Conservation (phyloP, 2,888 invertebrate species). For the Chymomyza procnemis region DNA sequence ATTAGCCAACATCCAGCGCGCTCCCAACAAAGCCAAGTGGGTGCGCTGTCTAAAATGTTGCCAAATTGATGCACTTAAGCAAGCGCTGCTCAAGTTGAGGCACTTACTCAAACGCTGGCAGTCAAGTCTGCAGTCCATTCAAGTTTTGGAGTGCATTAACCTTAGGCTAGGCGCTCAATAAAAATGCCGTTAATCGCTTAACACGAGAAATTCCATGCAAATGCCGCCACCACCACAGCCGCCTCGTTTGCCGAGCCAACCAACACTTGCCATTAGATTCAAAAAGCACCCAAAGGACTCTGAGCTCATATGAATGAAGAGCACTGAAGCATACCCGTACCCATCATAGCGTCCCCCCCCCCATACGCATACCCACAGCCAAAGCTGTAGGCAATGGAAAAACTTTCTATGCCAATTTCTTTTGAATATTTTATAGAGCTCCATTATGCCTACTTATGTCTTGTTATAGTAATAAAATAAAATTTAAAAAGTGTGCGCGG, state of each 20-base stretch:
- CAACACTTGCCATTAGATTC: neutral
- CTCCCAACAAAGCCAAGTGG: neutral
- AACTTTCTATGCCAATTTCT: constrained; percentile 71
- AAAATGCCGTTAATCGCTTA: constrained; percentile 59
- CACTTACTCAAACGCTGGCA: neutral
- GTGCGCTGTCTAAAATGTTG: constrained; percentile 40
- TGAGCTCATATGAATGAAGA: constrained; percentile 19
- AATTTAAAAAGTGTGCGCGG: constrained; percentile 63
- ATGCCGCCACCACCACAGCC: too few relatives aligned
- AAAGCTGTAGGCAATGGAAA: neutral
- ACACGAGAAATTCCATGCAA: constrained; percentile 44
- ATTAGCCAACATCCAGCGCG: constrained; percentile 10
- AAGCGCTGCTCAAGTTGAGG: constrained; percentile 21
- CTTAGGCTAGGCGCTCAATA: constrained; percentile 41
- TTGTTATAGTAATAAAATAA: constrained; percentile 76
- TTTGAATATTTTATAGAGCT: constrained; percentile 74
- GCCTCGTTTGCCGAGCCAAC: too few relatives aligned
- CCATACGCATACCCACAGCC: neutral
- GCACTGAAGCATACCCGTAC: neutral
- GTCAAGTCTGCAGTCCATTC: constrained; percentile 13
- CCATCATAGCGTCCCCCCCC: too few relatives aligned
- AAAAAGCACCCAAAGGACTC: neutral
- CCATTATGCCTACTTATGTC: constrained; percentile 76
- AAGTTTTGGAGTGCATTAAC: constrained; percentile 64
- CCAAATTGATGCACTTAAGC: constrained; percentile 35